phyloP scores from a whole-genome alignment of 2,113 vertebrate species.

The Gallinago jamesoni region DNA sequence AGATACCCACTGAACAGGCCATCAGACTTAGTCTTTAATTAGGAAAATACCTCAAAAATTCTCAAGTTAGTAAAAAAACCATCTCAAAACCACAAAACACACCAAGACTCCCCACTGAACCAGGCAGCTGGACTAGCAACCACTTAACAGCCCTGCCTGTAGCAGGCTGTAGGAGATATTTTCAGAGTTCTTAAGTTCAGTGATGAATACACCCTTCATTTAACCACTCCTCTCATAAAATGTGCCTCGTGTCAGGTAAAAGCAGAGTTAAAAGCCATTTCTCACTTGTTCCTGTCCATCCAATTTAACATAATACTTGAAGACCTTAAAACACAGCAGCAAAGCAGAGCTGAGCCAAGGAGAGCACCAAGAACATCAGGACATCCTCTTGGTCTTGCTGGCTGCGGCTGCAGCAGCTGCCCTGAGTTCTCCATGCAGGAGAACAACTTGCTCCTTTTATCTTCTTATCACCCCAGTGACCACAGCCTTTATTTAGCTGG shows the following conservation, averaged over 20 bases:
- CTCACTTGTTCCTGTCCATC: background rate
- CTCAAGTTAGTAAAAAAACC: background rate
- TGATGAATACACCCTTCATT: background rate
- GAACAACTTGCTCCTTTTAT: background rate
- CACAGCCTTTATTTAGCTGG: background rate
- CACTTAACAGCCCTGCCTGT: background rate
- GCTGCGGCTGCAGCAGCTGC: background rate
- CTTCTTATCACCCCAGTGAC: background rate
- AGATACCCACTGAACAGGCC: background rate
- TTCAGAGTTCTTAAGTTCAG: background rate
- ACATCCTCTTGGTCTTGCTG: accelerated
- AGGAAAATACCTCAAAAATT: background rate
- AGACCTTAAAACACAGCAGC: background rate
- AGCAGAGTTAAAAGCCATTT: background rate
- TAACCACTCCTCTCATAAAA: background rate
- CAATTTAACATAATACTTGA: background rate
- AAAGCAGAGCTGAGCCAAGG: background rate
- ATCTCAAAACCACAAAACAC: background rate
- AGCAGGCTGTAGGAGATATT: background rate
- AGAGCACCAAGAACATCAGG: background rate
- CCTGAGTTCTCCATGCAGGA: accelerated
- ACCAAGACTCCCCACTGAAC: background rate
- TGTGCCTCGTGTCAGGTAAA: accelerated
- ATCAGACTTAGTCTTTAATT: background rate
- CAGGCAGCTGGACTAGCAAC: background rate